A percentile compares a stretch with the other conserved stretches of the same genome.
phyloP scores from a whole-genome alignment of 2,888 invertebrate genomes.

The Hipparchia sbordonii region DNA sequence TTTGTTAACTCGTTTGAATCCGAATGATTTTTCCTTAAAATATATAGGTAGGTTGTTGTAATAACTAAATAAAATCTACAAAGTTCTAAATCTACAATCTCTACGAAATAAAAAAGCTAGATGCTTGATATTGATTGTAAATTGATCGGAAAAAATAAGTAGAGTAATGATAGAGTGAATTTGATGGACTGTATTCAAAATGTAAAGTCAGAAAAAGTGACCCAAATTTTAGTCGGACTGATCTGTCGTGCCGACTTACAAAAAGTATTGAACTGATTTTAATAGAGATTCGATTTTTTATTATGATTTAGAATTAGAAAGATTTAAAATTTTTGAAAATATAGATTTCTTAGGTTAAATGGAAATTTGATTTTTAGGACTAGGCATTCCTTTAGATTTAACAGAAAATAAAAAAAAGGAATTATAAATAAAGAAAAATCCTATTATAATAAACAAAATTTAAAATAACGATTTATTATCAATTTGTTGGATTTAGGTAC shows the following conservation, averaged over 20 bases:
- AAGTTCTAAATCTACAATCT: neutral
- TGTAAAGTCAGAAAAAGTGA: conserved; percentile 23
- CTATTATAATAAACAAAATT: no score
- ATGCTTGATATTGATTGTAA: neutral
- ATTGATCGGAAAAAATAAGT: conserved; percentile 10
- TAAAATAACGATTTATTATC: no score
- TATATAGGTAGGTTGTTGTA: no score
- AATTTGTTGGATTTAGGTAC: no score
- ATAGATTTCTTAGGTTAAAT: no score
- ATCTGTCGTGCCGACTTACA: neutral
- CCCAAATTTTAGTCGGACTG: conserved; percentile 10
- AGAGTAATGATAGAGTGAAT: neutral
- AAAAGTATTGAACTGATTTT: conserved; percentile 12
- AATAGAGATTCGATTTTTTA: neutral
- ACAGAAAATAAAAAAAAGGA: no score
- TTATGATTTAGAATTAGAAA: neutral
- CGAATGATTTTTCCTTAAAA: no score
- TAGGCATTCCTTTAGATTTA: neutral
- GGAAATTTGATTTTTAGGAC: no score
- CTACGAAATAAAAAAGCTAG: neutral
- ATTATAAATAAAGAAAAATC: no score
- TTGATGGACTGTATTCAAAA: conserved; percentile 15
- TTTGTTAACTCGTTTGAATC: no score
- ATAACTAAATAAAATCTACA: no score
- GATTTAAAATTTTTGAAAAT: no score